Percentiles rank a stretch among this genome's conserved stretches.
phyloP scores from a whole-genome alignment of 2,797 vertebrate species.

The Eutrigla gurnardus region DNA sequence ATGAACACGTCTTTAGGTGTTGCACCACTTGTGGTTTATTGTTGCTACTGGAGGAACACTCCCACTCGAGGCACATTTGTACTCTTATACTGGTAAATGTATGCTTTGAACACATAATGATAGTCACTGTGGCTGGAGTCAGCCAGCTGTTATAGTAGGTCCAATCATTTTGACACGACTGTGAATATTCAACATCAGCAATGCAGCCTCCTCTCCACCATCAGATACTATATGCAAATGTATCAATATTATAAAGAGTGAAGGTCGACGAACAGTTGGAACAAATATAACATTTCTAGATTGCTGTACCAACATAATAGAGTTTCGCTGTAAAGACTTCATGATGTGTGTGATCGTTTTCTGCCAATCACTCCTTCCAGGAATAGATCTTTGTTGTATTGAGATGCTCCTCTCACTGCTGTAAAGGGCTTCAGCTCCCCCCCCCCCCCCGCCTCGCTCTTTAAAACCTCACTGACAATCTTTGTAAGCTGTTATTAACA shows the following conservation, averaged over 20 bases:
- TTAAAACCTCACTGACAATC: conserved; percentile 29
- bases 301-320: conserved; percentile 31
- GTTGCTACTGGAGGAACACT: conserved; percentile 41
- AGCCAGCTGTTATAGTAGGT: conserved; percentile 19
- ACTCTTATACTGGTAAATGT: conserved; percentile 41
- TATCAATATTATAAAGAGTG: conserved; percentile 41
- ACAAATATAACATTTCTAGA: conserved; percentile 29
- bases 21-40: conserved; percentile 62
- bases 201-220: conserved; percentile 36
- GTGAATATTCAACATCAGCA: conserved; percentile 55
- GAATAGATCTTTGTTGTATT: conserved; percentile 45
- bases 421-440: conserved; percentile 54
- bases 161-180: conserved; percentile 35
- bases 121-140: conserved; percentile 46
- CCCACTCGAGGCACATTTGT: conserved; percentile 59
- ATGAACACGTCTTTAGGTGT: conserved; percentile 65
- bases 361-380: conserved; percentile 53
- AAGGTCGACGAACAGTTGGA: conserved; percentile 47
- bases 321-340: conserved; percentile 28
- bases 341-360: conserved; percentile 48
- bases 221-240: conserved; percentile 63
- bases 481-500: conserved; percentile 39
- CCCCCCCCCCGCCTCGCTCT: conserved; percentile 12
- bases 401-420: conserved; percentile 48
- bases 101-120: conserved; percentile 44